A percentile compares a stretch with the other conserved stretches of the same genome.
phyloP scores from a whole-genome alignment of 2,797 vertebrate genomes.

The Buphagus erythrorhynchus region DNA sequence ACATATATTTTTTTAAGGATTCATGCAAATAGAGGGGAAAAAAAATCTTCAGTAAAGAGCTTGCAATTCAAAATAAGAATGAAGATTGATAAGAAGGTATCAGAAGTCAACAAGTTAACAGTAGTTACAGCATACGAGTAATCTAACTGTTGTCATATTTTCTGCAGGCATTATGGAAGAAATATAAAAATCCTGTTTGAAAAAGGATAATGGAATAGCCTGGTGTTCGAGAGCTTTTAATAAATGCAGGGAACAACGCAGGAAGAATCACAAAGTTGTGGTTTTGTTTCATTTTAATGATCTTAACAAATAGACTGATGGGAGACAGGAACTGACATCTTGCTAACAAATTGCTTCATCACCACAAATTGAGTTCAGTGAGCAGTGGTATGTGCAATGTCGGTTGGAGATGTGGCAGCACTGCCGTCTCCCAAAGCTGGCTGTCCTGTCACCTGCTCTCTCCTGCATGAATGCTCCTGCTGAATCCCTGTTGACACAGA shows the following conservation, averaged over 20 bases:
- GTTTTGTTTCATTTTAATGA: neutral
- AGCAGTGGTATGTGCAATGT: neutral
- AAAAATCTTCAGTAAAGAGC: neutral
- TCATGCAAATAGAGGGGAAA: neutral
- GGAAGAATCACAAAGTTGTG: neutral
- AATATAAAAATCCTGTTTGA: neutral
- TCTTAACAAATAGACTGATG: neutral
- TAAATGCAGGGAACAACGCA: neutral
- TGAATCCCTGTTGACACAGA: neutral
- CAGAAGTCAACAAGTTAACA: neutral
- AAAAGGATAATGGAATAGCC: neutral
- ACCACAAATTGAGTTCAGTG: neutral
- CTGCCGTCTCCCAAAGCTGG: neutral
- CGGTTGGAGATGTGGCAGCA: neutral
- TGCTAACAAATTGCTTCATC: neutral
- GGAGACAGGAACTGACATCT: neutral
- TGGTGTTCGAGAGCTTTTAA: neutral
- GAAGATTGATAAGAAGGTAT: neutral
- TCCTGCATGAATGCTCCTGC: slow-evolving; percentile 29
- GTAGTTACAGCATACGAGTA: neutral
- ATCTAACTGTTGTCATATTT: neutral
- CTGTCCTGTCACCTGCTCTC: slow-evolving; percentile 14
- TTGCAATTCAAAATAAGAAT: neutral
- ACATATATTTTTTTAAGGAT: neutral
- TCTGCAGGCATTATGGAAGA: neutral